Conservation (phyloP, 2,113 vertebrate genomes). For the Cephalopholis sonnerati region DNA sequence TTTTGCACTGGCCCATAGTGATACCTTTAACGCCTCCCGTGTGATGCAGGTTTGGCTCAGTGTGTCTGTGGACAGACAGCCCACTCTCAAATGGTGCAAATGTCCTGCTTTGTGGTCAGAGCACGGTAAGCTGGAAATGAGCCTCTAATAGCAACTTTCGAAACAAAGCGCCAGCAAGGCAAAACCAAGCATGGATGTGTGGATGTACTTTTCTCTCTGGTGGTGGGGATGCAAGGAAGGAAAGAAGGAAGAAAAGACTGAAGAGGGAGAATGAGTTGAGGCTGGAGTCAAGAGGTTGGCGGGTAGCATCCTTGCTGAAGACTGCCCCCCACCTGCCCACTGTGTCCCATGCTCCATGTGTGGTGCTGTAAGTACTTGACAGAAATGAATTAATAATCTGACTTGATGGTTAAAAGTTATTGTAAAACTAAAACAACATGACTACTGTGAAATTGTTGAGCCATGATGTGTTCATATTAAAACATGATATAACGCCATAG, state of each 20-base stretch:
- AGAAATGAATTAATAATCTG: slow-evolving; percentile 68
- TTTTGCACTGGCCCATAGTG: slow-evolving; percentile 86
- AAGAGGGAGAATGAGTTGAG: slow-evolving; percentile 76
- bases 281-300: slow-evolving; percentile 78
- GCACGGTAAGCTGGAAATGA: slow-evolving; percentile 80
- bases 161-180: slow-evolving; percentile 59
- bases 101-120: slow-evolving; percentile 85
- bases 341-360: slow-evolving; percentile 79
- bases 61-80: slow-evolving; percentile 93
- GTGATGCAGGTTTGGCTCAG: slow-evolving; percentile 97
- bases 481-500: background rate
- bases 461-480: slow-evolving; percentile 1
- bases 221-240: slow-evolving; percentile 70
- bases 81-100: slow-evolving; percentile 93
- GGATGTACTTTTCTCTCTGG: slow-evolving; percentile 76
- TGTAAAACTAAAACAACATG: slow-evolving; percentile 33
- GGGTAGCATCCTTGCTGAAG: slow-evolving; percentile 76
- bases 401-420: slow-evolving; percentile 50
- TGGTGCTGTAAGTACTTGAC: slow-evolving; percentile 83
- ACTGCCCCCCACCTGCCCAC: slow-evolving; percentile 80
- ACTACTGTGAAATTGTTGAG: slow-evolving; percentile 14
- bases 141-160: slow-evolving; percentile 67
- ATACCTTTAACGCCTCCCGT: slow-evolving; percentile 93
- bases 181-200: slow-evolving; percentile 67
- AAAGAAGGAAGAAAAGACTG: slow-evolving; percentile 61